phyloP scores from a whole-genome alignment of 2,888 invertebrate species.

The Drosophila sordidula region DNA sequence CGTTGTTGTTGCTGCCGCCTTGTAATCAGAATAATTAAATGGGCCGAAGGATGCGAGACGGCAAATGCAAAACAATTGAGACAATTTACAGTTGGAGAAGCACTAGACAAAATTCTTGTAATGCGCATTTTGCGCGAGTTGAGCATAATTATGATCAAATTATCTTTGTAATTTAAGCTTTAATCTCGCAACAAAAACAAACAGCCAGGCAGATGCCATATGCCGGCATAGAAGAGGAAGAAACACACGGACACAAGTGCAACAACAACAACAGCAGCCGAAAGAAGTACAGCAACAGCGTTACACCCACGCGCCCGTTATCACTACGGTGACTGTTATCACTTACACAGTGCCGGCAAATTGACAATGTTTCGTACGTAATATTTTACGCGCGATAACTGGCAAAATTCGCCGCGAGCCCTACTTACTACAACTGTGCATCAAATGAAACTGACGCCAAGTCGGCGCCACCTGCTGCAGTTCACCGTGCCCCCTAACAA shows the following conservation, averaged over 20 bases:
- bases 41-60: conserved; percentile 55
- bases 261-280: conserved; percentile 13
- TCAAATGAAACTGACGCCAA: conserved; percentile 58
- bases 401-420: conserved; percentile 4
- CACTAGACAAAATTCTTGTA: conserved; percentile 16
- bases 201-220: conserved; percentile 58
- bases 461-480: conserved; percentile 61
- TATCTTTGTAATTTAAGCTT: conserved; percentile 39
- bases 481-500: conserved; percentile 27
- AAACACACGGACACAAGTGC: conserved; percentile 24
- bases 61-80: conserved; percentile 56
- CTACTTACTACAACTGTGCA: conserved; percentile 35
- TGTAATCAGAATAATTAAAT: conserved; percentile 79
- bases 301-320: conserved; percentile 38
- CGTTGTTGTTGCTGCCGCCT: conserved; percentile 29
- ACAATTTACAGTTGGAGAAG: conserved; percentile 43
- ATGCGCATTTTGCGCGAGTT: conserved; percentile 48
- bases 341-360: conserved; percentile 45
- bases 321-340: conserved; percentile 53
- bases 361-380: conserved; percentile 15
- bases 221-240: conserved; percentile 61
- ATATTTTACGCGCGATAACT: conserved; percentile 57
- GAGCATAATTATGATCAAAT: conserved; percentile 45
- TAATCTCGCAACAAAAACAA: conserved; percentile 32
- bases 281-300: conserved; percentile 10